Percentiles rank a stretch among this genome's conserved stretches.
Conservation (phyloP, 2,797 vertebrate species). For the Micropoecilia bifurca region DNA sequence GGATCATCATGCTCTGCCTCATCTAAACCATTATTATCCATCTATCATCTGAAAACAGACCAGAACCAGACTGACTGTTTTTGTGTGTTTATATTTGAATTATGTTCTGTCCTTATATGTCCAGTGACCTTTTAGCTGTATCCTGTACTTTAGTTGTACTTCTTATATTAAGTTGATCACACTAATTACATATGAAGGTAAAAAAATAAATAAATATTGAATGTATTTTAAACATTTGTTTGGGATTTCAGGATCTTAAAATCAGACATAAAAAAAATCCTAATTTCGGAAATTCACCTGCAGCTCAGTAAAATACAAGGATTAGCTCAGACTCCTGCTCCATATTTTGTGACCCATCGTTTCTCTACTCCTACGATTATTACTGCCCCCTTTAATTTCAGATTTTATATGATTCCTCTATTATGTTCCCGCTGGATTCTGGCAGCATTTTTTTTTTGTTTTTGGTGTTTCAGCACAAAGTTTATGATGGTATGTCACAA, state of each 20-base stretch:
- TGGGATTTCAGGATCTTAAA: not conserved
- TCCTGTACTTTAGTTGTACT: too few relatives aligned
- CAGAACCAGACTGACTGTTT: not conserved
- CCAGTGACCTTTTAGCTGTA: not conserved
- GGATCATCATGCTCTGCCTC: not conserved
- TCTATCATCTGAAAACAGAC: not conserved
- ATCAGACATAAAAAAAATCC: not conserved
- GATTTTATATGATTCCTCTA: not conserved
- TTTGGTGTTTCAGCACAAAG: not conserved
- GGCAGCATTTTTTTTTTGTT: not conserved
- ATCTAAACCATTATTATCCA: not conserved
- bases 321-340: not conserved
- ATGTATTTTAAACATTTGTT: not conserved
- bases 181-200: not conserved
- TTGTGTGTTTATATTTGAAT: not conserved
- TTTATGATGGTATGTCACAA: not conserved
- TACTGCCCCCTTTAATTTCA: not conserved
- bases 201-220: not conserved
- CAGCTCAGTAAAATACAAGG: not conserved
- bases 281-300: not conserved
- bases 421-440: not conserved
- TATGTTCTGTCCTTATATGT: not conserved
- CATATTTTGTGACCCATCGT: not conserved
- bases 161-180: not conserved
- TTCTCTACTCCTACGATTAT: not conserved